A percentile compares a stretch with the other conserved stretches of the same genome.
phyloP scores from a whole-genome alignment of 2,113 vertebrate species.

The Oryzias melastigma region DNA sequence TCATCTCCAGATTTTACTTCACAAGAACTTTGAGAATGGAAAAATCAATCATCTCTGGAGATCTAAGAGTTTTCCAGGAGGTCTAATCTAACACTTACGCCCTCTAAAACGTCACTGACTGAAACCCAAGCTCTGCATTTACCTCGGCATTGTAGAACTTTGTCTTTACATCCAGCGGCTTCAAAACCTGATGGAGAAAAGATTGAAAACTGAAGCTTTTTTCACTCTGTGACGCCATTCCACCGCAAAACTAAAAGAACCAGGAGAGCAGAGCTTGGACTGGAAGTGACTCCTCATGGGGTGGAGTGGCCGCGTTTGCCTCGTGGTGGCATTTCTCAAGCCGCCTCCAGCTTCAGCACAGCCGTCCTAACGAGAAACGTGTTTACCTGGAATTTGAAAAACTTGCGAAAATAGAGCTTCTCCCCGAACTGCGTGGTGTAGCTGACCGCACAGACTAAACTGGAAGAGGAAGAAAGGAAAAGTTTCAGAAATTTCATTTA shows the following conservation, averaged over 20 bases:
- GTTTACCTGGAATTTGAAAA: slow-evolving; percentile 99
- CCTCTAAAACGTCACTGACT: slow-evolving; percentile 21
- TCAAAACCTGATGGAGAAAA: slow-evolving; percentile 91
- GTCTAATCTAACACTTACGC: slow-evolving; percentile 5
- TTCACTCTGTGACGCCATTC: slow-evolving; percentile 47
- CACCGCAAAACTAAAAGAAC: not conserved
- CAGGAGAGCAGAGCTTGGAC: not conserved
- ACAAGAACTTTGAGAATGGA: not conserved
- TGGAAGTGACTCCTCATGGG: not conserved
- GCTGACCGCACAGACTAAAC: slow-evolving; percentile 97
- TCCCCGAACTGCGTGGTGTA: slow-evolving; percentile 94
- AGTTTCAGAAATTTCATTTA: not conserved
- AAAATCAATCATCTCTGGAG: slow-evolving; percentile 9
- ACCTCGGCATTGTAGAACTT: slow-evolving; percentile 99
- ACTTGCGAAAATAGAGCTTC: slow-evolving; percentile 99
- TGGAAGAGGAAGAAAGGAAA: slow-evolving; percentile 60
- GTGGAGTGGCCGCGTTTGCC: slow-evolving; percentile 35
- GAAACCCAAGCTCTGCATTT: slow-evolving; percentile 53
- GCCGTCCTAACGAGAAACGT: slow-evolving; percentile 12
- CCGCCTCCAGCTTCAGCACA: slow-evolving; percentile 16
- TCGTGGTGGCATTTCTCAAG: slow-evolving; percentile 58
- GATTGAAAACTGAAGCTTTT: slow-evolving; percentile 75
- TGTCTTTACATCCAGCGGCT: slow-evolving; percentile 98
- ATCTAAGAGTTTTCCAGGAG: slow-evolving; percentile 35
- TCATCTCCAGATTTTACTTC: slow-evolving; percentile 16